phyloP scores from a whole-genome alignment of 2,797 vertebrate species.

The Glyptemys insculpta region DNA sequence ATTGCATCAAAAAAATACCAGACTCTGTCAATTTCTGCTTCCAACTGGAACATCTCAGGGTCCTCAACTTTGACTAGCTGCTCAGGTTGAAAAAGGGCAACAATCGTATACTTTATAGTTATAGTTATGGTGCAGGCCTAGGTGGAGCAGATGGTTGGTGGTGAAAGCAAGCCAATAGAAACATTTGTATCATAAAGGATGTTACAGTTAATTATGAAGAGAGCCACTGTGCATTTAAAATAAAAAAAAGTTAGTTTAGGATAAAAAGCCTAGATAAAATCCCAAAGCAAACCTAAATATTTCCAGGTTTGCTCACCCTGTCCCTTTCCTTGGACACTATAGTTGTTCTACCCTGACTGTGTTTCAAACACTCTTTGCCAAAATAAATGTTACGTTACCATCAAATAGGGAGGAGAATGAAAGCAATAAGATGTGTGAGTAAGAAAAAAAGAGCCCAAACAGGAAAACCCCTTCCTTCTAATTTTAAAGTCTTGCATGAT shows the following conservation, averaged over 20 bases:
- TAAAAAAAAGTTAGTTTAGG: background rate
- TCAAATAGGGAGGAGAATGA: conserved; percentile 43
- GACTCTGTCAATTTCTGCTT: background rate
- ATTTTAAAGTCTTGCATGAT: conserved; percentile 58
- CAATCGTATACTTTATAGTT: background rate
- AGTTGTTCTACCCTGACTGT: background rate
- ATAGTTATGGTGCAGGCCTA: background rate
- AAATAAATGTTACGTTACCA: conserved; percentile 51
- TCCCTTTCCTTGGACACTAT: rapidly evolving
- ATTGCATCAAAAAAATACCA: background rate
- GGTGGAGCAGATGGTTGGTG: rapidly evolving
- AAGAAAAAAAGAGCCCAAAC: conserved; percentile 22
- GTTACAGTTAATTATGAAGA: background rate
- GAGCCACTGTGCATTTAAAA: background rate
- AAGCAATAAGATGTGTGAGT: background rate
- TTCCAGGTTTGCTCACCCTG: conserved; percentile 25
- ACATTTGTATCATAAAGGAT: rapidly evolving
- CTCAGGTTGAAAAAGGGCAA: background rate
- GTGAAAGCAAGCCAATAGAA: background rate
- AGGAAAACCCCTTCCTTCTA: conserved; percentile 62
- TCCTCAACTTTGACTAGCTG: background rate
- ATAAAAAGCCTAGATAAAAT: background rate
- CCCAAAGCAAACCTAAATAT: conserved; percentile 22
- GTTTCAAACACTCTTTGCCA: conserved; percentile 11
- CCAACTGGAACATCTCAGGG: background rate